These are phyloP conservation scores for Tonatia bakeri DNA, from an alignment of 2,113 vertebrate genomes.

Conservation along the genomic window DNA sequence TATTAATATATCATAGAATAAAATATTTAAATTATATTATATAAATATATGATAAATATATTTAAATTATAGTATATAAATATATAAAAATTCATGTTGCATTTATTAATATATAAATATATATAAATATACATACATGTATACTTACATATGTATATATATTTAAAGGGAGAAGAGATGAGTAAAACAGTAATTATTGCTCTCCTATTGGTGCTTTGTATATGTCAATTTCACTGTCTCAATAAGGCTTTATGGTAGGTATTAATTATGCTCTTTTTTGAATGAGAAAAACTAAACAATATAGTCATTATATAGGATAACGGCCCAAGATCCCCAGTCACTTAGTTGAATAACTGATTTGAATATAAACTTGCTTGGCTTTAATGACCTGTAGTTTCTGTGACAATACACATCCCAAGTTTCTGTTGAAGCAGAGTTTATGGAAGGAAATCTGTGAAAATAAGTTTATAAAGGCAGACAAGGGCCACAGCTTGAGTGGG, in stretches of 20 bases:
- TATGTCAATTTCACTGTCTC: not conserved
- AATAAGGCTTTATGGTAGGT: not conserved
- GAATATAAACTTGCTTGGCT: not conserved
- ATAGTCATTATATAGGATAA: not conserved
- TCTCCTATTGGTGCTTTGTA: not conserved
- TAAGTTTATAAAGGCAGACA: not conserved
- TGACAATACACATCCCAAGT: not conserved
- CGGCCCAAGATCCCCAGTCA: not conserved
- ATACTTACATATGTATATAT: no score
- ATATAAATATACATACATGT: no score
- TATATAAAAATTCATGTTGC: no score
- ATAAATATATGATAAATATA: no score
- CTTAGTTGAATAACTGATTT: not conserved
- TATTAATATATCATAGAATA: no score
- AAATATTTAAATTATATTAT: no score
- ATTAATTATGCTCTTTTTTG: not conserved
- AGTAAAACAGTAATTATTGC: not conserved
- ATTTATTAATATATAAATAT: no score
- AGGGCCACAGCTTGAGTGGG: not conserved
- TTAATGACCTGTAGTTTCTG: not conserved
- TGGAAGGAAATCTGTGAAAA: not conserved
- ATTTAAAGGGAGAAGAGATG: not conserved
- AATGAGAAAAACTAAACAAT: not conserved
- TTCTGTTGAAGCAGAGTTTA: not conserved
- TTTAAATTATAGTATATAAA: no score